Percentiles rank a stretch among this genome's conserved stretches.
Evolutionary conservation across 2,797 vertebrate species (phyloP).

Genomic region (Spea hammondii): DNA sequence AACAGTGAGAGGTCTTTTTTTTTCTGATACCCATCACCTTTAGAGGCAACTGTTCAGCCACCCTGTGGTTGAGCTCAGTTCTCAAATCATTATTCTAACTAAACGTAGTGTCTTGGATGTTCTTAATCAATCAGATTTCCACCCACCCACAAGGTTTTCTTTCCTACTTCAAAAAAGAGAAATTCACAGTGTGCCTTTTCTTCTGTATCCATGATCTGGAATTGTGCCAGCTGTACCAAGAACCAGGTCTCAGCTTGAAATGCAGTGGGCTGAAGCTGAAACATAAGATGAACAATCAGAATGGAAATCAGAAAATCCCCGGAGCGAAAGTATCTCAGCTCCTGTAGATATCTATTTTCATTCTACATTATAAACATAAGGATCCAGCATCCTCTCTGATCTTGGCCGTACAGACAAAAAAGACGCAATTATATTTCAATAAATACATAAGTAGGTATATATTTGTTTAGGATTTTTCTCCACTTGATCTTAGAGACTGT

Average conservation of each 20-base stretch:
- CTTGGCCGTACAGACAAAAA: constrained; percentile 26
- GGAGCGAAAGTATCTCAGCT: constrained; percentile 50
- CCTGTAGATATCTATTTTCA: constrained; percentile 51
- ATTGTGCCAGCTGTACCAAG: constrained; percentile 41
- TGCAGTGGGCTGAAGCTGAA: constrained; percentile 47
- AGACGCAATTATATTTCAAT: constrained; percentile 50
- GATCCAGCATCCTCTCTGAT: constrained; percentile 35
- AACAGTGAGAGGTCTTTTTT: constrained; percentile 39
- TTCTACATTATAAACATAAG: constrained; percentile 46
- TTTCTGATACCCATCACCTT: constrained; percentile 41
- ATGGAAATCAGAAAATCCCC: constrained; percentile 52
- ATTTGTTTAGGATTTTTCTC: constrained; percentile 35
- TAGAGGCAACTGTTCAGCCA: constrained; percentile 44
- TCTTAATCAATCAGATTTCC: constrained; percentile 41
- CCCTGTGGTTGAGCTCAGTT: constrained; percentile 23
- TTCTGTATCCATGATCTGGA: constrained; percentile 46
- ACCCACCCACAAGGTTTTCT: constrained; percentile 32
- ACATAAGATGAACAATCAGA: constrained; percentile 51
- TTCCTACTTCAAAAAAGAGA: constrained; percentile 20
- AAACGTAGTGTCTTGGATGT: constrained; percentile 5
- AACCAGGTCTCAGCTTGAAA: constrained; percentile 51
- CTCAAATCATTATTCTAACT: background rate
- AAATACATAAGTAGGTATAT: constrained; percentile 50
- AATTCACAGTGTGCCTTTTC: constrained; percentile 33
- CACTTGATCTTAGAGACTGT: constrained; percentile 24